Evolutionary conservation across 2,797 vertebrate genomes (phyloP).

Genomic region (Parambassis ranga): DNA sequence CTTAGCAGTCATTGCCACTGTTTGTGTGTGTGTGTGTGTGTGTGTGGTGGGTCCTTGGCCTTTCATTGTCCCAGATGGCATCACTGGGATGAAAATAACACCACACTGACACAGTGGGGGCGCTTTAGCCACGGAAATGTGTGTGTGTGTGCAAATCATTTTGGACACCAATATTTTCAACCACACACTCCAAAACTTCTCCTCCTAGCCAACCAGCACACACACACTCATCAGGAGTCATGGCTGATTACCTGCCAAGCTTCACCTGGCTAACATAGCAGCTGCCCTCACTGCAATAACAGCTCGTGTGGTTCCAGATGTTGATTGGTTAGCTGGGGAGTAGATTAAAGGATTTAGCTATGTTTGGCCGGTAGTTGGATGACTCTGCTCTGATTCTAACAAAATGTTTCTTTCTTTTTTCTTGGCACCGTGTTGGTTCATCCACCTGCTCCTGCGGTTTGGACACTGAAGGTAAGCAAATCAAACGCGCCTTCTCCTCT

Average conservation of each 20-base stretch:
- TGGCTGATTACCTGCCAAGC: constrained; percentile 18
- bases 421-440: neutral
- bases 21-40: neutral
- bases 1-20: too few relatives aligned
- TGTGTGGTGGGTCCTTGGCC: neutral
- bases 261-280: neutral
- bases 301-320: neutral
- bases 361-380: too few relatives aligned
- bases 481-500: neutral
- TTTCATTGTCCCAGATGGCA: constrained; percentile 24
- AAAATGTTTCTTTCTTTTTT: neutral
- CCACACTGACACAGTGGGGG: neutral
- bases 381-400: neutral
- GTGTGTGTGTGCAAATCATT: neutral
- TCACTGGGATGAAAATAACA: constrained; percentile 12
- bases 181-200: neutral
- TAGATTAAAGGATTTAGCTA: neutral
- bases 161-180: neutral
- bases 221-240: neutral
- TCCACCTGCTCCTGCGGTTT: neutral
- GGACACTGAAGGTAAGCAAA: constrained; percentile 29
- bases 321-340: neutral
- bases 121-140: neutral
- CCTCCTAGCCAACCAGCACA: neutral
- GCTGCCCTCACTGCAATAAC: neutral